Base-by-base conservation (phyloP, 2,888 invertebrate genomes). In the Lymantria dispar region DNA sequence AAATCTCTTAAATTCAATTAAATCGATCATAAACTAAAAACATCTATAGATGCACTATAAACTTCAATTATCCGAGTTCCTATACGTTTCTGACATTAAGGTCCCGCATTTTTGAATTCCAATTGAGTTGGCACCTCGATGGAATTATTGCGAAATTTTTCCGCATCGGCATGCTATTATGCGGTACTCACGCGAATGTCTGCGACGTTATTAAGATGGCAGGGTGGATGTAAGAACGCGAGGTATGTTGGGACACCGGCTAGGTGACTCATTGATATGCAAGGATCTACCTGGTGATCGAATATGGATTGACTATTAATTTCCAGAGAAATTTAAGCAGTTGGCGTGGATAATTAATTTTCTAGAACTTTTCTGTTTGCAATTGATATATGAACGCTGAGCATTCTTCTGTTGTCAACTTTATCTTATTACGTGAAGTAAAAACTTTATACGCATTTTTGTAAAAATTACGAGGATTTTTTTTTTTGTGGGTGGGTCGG, bases 141-240 rank as follows among this genome's bases (percentile, higher is more conserved):
- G 66, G 70, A 66, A 76, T 79, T 80, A 79, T 84, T 81, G 75
- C 68, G 80, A 74, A 80, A 86, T 87, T 83, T 85, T 85, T 83
- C 76, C 84, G 68, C 83, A 70, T 80, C 71, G 87, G 87, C 72
- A 86, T 81, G 64, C 87, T 72, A 88, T 88, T 87, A 87, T 87
- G 72, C 70, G 70, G 60, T 60, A 50, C 40, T 53, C 50, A 57
- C 56, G 60, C 68, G 69, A 58, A 73, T 74, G 70, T 75, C 75
- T 52, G 52, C 37, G 53, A 36, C 68, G 70, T 78, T 85, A 87
- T 87, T 85, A 76, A 83, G 82, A 71, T 53, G 58, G 59, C 52
- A 51, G 52, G 57, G 59, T 42, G 45, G 47, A 38, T 58, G 60
- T 49, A 54, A 56, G 68, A 68, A 62, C 64, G 66, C 52, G 29